Base-by-base conservation (phyloP, 30 jellyfish, hydroid and myxozoan species). In the Mastigias papua region DNA sequence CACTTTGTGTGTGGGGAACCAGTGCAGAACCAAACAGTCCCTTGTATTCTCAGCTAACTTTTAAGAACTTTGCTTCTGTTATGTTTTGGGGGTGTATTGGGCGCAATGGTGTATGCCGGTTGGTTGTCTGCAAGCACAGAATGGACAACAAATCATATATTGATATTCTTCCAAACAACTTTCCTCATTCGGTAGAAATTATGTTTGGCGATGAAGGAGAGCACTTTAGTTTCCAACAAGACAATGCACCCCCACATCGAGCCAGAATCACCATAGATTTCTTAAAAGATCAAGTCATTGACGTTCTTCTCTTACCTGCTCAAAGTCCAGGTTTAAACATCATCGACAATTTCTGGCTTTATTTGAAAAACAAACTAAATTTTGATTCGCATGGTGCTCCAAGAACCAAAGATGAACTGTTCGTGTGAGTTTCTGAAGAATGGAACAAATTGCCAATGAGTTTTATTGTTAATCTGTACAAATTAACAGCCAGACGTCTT, bases 11-110 rank as follows among this genome's bases (percentile, higher is more conserved):
- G n/a, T n/a, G n/a, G n/a, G 69, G 7, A 60, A 11, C 29, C 84
- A 9, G n/a, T n/a, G n/a, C n/a, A 72, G 84, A 72, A 28, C 69
- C 84, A 31, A 72, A 37, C 6, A 25, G 33, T 35, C 84, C 84
- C 65, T 1, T 32, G 34, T 72, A 23, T 35, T 72, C 33, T 60
- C 84, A 72, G 66, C 84, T 69, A 34, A 72, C 84, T 2, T 72
- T 37, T 20, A 72, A 72, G 29, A 35, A 54, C 30, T 49, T 3
- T 21, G 27, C 25, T 30, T 49, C 42, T 42, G 85, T 73, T n/a
- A 73, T 73, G 85, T 10, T 29, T 34, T 73, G 75, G 69, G 73
- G 8, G 54, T 48, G 86, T 78, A 35, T 74, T 74, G 86, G 86
- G 73, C 76, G 34, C 34, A 42, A 50, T 48, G 82, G 88, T 22